Evolutionary conservation across 2,888 invertebrate species (phyloP).

Genomic region (Lingula anatina): DNA sequence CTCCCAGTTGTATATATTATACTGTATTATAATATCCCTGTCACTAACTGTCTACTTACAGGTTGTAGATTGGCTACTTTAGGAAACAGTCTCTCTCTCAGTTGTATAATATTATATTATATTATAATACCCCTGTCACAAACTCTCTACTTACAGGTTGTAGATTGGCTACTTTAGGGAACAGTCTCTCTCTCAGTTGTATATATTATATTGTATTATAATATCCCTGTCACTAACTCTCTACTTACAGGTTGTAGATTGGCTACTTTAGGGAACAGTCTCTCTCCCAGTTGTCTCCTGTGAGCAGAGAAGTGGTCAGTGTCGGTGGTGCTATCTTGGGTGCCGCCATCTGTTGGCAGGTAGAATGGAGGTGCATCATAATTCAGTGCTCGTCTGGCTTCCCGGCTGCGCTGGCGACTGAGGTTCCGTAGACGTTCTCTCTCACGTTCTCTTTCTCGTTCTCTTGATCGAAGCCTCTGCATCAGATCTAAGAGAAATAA

Average conservation of each 20-base stretch:
- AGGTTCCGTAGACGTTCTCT: conserved; percentile 16
- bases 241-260: conserved; percentile 52
- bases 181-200: no score
- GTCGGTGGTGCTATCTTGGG: conserved; percentile 25
- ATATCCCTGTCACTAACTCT: no score
- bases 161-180: no score
- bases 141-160: no score
- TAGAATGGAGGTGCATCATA: conserved; percentile 78
- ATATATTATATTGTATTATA: no score
- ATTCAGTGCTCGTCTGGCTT: conserved; percentile 67
- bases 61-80: no score
- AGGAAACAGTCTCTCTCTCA: no score
- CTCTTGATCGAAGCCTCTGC: conserved; percentile 58
- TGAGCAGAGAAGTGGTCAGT: conserved; percentile 1
- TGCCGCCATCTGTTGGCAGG: conserved; percentile 30
- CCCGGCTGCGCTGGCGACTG: conserved; percentile 56
- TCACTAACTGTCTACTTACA: no score
- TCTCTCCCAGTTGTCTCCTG: conserved; percentile 66
- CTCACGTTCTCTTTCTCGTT: conserved; percentile 35
- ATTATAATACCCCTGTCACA: background rate
- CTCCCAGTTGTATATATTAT: no score
- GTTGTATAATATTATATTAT: no score
- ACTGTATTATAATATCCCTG: no score
- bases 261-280: conserved; percentile 79
- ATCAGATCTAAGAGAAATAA: conserved; percentile 50